Evolutionary conservation across 2,113 vertebrate species (phyloP).

Genomic region (Poeciliopsis prolifica): DNA sequence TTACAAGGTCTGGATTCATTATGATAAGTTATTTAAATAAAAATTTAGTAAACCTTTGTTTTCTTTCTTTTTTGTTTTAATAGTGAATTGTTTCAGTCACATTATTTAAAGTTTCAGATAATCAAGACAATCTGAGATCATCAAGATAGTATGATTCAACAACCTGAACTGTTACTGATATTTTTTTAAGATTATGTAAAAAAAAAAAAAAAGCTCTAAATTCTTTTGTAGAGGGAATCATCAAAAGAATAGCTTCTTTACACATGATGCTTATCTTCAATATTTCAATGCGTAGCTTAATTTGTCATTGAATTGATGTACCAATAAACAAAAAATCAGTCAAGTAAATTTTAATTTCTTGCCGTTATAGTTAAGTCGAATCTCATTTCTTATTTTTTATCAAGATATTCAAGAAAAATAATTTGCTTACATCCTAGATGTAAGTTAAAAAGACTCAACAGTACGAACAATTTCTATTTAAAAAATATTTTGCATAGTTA

Average conservation of each 20-base stretch:
- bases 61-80: not conserved
- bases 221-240: not conserved
- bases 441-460: not conserved
- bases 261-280: not conserved
- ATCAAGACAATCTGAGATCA: too few relatives aligned
- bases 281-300: not conserved
- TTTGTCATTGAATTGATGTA: not conserved
- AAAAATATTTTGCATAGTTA: not conserved
- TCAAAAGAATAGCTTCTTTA: not conserved
- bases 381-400: not conserved
- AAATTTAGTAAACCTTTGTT: not conserved
- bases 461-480: not conserved
- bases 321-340: not conserved
- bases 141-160: not conserved
- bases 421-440: not conserved
- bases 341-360: not conserved
- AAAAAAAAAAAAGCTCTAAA: not conserved
- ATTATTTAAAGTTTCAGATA: not conserved
- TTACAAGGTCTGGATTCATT: not conserved
- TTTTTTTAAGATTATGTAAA: not conserved
- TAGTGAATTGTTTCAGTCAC: not conserved
- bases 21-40: not conserved
- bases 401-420: not conserved
- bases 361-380: not conserved
- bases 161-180: not conserved